A percentile compares a stretch with the other conserved stretches of the same genome.
phyloP scores from a whole-genome alignment of 2,888 invertebrate genomes.

The Dichetophora obliterata region DNA sequence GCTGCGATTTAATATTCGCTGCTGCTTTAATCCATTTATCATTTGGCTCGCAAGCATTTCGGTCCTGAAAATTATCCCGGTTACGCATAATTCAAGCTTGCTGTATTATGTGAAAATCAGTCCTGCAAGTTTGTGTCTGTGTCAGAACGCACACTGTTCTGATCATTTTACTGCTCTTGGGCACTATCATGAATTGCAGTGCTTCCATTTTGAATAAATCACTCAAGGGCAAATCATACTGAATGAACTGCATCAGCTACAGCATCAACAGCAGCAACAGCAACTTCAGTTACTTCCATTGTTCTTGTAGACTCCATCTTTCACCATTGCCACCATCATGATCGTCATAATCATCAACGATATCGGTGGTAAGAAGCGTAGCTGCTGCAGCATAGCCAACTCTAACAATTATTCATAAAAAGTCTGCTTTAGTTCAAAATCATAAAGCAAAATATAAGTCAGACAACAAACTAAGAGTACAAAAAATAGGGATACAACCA shows the following conservation, averaged over 20 bases:
- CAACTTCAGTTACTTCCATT: constrained; percentile 2
- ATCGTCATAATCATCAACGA: not conserved
- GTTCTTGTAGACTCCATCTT: constrained; percentile 12
- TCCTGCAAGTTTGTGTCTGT: not conserved
- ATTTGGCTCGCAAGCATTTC: not conserved
- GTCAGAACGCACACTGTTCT: not conserved
- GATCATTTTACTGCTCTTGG: constrained; percentile 46
- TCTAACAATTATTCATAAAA: constrained; percentile 22
- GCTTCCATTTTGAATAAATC: constrained; percentile 56
- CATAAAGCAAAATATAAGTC: not conserved
- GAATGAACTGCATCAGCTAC: constrained; percentile 4
- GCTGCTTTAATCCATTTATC: constrained; percentile 7
- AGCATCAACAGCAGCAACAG: constrained; percentile 44
- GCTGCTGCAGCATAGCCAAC: not conserved
- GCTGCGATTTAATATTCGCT: not conserved
- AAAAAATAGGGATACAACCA: not conserved
- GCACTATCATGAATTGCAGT: constrained; percentile 52
- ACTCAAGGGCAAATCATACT: constrained; percentile 57
- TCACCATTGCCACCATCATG: not conserved
- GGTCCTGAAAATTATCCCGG: not conserved
- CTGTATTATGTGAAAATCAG: not conserved
- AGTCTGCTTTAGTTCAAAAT: not conserved
- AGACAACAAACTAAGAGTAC: too few relatives aligned
- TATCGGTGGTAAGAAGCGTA: not conserved
- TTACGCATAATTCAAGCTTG: not conserved